These are phyloP conservation scores for Stramonita haemastoma DNA, from an alignment of 2,888 invertebrate species.

Conservation along the genomic window DNA sequence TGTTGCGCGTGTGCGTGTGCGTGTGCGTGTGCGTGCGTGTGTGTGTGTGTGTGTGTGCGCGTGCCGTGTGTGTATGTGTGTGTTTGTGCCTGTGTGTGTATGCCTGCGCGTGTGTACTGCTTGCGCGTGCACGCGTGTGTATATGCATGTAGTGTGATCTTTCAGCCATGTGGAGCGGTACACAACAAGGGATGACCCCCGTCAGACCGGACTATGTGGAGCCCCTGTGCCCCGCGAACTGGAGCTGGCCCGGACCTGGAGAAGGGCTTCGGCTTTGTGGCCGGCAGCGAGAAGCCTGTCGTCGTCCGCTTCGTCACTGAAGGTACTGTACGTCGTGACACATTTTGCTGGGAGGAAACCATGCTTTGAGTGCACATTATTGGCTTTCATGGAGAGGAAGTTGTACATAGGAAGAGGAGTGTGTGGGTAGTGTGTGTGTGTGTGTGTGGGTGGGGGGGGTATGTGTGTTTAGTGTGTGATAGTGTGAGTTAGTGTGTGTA, in stretches of 20 bases:
- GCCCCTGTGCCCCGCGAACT: constrained; percentile 89
- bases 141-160: constrained; percentile 35
- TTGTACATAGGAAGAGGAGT: no score
- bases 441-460: no score
- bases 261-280: constrained; percentile 96
- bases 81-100: no score
- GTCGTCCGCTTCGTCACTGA: constrained; percentile 85
- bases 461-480: no score
- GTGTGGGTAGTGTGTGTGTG: no score
- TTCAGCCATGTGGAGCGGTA: constrained; percentile 85
- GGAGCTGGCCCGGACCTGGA: constrained; percentile 86
- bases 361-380: no score
- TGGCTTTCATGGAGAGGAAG: no score
- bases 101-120: no score
- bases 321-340: constrained; percentile 65
- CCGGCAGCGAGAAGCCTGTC: constrained; percentile 94
- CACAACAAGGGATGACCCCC: constrained; percentile 93
- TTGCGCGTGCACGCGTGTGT: background rate
- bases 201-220: constrained; percentile 83
- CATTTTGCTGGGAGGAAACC: background rate
- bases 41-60: constrained; percentile 17
- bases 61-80: no score
- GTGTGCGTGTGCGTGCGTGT: constrained; percentile 17
- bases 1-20: constrained; percentile 8
- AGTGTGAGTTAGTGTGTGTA: no score